Conservation (phyloP, 2,888 invertebrate genomes). For the Macrosiphum euphorbiae region DNA sequence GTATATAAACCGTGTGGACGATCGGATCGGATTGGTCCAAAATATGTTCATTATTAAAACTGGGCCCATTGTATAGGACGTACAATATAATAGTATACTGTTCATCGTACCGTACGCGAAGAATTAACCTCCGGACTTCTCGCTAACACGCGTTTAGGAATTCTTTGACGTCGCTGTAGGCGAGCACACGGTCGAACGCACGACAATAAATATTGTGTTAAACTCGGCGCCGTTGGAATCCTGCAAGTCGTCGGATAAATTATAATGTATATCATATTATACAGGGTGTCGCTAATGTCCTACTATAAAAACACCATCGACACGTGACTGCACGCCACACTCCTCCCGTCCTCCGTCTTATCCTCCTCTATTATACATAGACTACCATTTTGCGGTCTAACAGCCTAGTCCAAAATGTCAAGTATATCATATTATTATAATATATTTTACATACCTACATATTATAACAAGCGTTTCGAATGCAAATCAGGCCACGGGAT, state of each 20-base stretch:
- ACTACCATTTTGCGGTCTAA: no score
- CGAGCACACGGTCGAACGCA: neutral
- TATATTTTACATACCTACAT: no score
- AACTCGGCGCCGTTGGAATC: neutral
- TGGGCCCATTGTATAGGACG: neutral
- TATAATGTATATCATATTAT: neutral
- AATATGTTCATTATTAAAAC: neutral
- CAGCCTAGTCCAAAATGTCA: no score
- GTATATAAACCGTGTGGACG: neutral
- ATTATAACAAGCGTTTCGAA: no score
- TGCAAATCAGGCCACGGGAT: no score
- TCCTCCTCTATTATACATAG: no score
- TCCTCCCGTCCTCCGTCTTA: no score
- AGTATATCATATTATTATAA: no score
- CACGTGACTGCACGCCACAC: no score
- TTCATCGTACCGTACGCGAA: neutral
- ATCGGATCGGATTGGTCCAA: neutral
- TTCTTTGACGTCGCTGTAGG: neutral
- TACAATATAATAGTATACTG: neutral
- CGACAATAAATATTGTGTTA: conserved; percentile 16
- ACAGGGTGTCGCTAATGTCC: neutral
- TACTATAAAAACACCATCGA: neutral
- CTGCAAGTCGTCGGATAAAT: neutral
- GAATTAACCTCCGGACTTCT: conserved; percentile 5
- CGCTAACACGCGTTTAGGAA: conserved; percentile 10